Conservation (phyloP, 1,140 invertebrate species). For the Aphelinus atriplicis region DNA sequence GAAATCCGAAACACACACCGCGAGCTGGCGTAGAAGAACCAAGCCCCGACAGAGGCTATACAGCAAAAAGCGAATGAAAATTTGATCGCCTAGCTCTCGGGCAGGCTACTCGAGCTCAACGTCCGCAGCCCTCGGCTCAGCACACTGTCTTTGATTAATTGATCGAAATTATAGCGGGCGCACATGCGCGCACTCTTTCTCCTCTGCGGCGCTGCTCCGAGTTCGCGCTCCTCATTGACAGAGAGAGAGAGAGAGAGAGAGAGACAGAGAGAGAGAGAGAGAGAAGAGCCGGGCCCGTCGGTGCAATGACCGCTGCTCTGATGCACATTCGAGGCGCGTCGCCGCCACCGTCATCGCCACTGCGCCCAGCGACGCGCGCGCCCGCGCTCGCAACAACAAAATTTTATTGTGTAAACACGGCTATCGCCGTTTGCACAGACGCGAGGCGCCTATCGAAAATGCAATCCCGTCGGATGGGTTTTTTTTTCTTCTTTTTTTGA, state of each 20-base stretch:
- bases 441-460: constrained; percentile 46
- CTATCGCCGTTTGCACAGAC: constrained; percentile 33
- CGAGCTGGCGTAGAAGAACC: too few relatives aligned
- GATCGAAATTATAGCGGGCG: constrained; percentile 51
- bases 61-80: too few relatives aligned
- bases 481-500: too few relatives aligned
- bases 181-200: constrained; percentile 6
- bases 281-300: constrained; percentile 19
- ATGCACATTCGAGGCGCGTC: not conserved
- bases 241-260: constrained; percentile 9
- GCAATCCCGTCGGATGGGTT: not conserved
- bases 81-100: too few relatives aligned
- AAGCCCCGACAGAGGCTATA: too few relatives aligned
- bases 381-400: constrained; percentile 43
- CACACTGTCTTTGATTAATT: constrained; percentile 48
- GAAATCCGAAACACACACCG: too few relatives aligned
- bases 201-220: not conserved
- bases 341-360: not conserved
- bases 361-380: constrained; percentile 36
- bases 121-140: too few relatives aligned
- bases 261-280: constrained; percentile 14
- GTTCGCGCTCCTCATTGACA: constrained; percentile 36
- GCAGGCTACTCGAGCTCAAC: too few relatives aligned
- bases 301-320: constrained; percentile 47
- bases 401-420: constrained; percentile 45